These are phyloP conservation scores for Calcarius lapponicus DNA, from an alignment of 2,797 vertebrate genomes.

Conservation along the genomic window DNA sequence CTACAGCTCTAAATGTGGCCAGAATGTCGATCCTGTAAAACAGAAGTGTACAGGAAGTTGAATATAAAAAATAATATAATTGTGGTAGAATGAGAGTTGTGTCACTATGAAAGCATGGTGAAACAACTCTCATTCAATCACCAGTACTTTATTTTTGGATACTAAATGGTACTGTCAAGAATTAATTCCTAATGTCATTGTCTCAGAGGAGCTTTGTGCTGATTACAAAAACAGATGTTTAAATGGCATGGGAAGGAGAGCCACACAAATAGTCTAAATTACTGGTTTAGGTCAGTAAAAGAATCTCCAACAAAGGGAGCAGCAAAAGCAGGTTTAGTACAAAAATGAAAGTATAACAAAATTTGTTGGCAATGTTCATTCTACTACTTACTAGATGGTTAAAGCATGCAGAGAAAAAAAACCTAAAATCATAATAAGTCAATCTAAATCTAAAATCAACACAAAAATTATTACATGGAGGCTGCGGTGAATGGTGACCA, in stretches of 20 bases:
- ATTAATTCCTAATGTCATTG: background rate
- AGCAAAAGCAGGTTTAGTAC: background rate
- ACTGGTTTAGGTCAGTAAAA: background rate
- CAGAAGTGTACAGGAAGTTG: rapidly evolving
- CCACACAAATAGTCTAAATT: background rate
- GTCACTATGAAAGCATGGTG: background rate
- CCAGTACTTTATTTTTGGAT: background rate
- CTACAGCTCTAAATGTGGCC: background rate
- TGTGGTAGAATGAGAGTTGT: background rate
- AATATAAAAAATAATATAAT: background rate
- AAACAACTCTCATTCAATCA: background rate
- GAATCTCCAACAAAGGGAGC: background rate
- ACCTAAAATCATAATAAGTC: background rate
- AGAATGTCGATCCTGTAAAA: background rate
- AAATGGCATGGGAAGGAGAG: background rate
- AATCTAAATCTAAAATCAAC: background rate
- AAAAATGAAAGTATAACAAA: background rate
- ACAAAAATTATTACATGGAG: no score
- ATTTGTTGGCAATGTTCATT: rapidly evolving
- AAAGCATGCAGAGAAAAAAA: background rate
- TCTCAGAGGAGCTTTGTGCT: background rate
- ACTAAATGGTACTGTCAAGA: background rate
- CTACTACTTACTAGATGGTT: background rate
- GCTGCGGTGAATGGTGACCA: background rate
- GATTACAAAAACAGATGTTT: background rate